These are phyloP conservation scores for Amblyraja radiata DNA, from an alignment of 2,797 vertebrate species.

Conservation along the genomic window DNA sequence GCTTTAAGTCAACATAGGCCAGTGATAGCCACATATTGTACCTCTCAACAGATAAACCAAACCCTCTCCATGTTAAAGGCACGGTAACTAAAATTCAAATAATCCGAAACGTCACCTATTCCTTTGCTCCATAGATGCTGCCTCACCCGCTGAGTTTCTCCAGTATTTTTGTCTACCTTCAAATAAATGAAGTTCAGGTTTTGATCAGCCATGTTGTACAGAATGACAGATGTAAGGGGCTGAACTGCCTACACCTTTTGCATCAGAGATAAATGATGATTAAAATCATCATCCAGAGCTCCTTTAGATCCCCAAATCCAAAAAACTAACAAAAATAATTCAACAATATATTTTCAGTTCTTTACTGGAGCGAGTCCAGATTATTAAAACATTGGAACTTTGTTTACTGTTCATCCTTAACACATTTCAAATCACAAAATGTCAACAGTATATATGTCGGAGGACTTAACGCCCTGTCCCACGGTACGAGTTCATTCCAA, in stretches of 20 bases:
- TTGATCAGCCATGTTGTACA: neutral
- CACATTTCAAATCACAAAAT: neutral
- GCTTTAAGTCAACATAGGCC: neutral
- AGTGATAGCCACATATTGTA: neutral
- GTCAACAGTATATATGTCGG: neutral
- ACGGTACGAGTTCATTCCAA: no score
- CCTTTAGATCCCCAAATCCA: neutral
- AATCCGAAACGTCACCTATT: no score
- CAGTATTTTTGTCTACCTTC: no score
- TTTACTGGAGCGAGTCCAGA: neutral
- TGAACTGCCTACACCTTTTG: neutral
- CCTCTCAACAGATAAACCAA: neutral
- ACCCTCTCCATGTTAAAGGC: neutral
- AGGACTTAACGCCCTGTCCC: neutral
- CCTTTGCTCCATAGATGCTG: no score
- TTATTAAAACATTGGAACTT: neutral
- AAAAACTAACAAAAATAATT: neutral
- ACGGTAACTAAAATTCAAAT: neutral
- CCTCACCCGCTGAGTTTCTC: no score
- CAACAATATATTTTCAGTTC: neutral
- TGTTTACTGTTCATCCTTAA: neutral
- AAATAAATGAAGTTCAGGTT: neutral
- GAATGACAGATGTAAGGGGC: neutral
- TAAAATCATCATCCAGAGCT: neutral
- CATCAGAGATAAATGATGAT: conserved; percentile 1